Conservation (phyloP, 1,140 invertebrate genomes). For the Drosophila ananassae region DNA sequence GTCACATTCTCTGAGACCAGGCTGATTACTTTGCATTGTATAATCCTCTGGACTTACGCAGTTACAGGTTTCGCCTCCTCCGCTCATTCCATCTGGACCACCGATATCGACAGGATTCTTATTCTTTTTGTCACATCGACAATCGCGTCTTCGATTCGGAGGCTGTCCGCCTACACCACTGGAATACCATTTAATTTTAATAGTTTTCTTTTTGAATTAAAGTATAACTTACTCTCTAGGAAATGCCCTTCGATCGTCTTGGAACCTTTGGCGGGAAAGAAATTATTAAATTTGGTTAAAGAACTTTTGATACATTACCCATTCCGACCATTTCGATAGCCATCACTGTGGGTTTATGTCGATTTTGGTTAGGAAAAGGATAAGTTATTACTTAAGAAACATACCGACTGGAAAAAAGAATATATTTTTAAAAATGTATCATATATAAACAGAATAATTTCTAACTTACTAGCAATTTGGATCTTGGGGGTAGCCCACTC, state of each 20-base stretch:
- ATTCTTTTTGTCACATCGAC: neutral
- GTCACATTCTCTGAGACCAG: too few relatives aligned
- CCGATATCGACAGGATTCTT: neutral
- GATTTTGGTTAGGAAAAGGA: neutral
- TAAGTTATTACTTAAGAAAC: neutral
- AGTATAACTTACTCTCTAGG: neutral
- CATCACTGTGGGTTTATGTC: neutral
- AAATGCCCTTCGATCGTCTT: neutral
- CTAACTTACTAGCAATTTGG: constrained; percentile 2
- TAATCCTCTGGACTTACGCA: neutral
- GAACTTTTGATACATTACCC: constrained; percentile 3
- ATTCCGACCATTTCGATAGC: neutral
- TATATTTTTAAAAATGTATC: too few relatives aligned
- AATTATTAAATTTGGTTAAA: neutral
- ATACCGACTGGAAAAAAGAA: too few relatives aligned
- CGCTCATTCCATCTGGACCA: neutral
- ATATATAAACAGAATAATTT: too few relatives aligned
- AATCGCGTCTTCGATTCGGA: neutral
- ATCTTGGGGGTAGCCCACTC: neutral
- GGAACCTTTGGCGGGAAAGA: neutral
- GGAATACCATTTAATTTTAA: neutral
- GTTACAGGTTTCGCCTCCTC: neutral
- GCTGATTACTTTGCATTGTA: neutral
- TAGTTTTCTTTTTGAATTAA: neutral
- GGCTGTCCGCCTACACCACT: neutral